Conservation (phyloP, 2,113 vertebrate genomes). For the Craseonycteris thonglongyai region DNA sequence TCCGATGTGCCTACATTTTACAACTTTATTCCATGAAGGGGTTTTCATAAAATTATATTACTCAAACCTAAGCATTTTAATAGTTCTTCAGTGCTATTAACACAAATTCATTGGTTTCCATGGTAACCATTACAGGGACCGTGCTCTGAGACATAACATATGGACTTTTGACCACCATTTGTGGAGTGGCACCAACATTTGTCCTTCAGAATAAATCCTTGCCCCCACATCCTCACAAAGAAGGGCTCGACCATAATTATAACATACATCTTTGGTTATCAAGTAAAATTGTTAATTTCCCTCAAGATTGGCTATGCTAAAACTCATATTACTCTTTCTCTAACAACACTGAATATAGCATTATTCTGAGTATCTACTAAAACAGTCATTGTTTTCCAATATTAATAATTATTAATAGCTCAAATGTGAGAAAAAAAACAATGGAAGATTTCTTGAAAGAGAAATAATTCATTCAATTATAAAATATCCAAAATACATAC, state of each 20-base stretch:
- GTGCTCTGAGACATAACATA: neutral
- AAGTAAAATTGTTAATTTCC: neutral
- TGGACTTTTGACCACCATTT: neutral
- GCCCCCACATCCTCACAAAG: neutral
- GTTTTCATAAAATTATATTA: constrained; percentile 13
- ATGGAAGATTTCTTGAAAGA: neutral
- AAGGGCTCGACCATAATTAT: neutral
- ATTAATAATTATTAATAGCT: neutral
- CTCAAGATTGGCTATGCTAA: neutral
- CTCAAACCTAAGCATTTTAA: neutral
- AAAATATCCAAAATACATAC: neutral
- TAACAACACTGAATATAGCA: neutral
- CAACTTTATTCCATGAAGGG: neutral
- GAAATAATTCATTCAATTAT: neutral
- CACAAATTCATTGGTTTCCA: neutral
- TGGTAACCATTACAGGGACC: neutral
- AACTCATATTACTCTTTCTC: neutral
- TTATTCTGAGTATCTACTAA: neutral
- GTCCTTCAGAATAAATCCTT: neutral
- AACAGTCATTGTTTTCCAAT: neutral
- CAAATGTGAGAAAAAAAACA: neutral
- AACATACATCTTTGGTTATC: neutral
- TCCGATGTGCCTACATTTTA: neutral
- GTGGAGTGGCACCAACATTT: neutral
- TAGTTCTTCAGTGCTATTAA: neutral